Base-by-base conservation (phyloP, 2,888 invertebrate genomes). In the Diabrotica balteata region DNA sequence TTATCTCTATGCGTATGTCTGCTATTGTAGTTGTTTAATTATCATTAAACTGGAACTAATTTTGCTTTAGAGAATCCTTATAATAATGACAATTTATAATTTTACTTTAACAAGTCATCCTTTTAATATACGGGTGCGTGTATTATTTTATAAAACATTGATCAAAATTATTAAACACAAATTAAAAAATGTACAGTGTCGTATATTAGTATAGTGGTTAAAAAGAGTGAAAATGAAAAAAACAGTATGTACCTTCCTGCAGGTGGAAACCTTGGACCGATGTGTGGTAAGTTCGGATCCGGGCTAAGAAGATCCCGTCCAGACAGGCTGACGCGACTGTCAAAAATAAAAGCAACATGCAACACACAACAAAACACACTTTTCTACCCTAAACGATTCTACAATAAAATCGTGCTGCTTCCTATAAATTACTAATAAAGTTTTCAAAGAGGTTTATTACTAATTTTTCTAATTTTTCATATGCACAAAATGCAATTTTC, bases 211-310 rank as follows among this genome's bases (percentile, higher is more conserved):
- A 22, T 17, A 22, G 44, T 32, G 32, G 57, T 63, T 63, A 51
- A 10, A 57, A 50, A 62, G 45, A 43, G 11, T 44, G 11, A 49
- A 66, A 47, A 69, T 70, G 66, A 68, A 69, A 69, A 68, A 72
- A 77, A 77, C 80, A 57, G 54, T 61, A 69, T 85, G 83, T 89
- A 93, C 93, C 93, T 93, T 89, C 92, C 93, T 88, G 90, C 89
- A 73, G 93, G 90, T 86, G 93, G 92, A 89, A 95, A 95, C 83
- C 94, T 88, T 76, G 95, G 95, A 79, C 95, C 95, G 86, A 93
- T 92, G 88, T 95, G 95, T 76, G 94, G 95, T 86, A 94, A 90
- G 79, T 90, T 90, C 80, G 91, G 88, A 84, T 94, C 94, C 73
- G 94, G 93, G 78, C 93, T 92, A 84, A 87, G 86, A 84, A 87